phyloP scores from a whole-genome alignment of 2,888 invertebrate genomes.

The Cephonodes hylas region DNA sequence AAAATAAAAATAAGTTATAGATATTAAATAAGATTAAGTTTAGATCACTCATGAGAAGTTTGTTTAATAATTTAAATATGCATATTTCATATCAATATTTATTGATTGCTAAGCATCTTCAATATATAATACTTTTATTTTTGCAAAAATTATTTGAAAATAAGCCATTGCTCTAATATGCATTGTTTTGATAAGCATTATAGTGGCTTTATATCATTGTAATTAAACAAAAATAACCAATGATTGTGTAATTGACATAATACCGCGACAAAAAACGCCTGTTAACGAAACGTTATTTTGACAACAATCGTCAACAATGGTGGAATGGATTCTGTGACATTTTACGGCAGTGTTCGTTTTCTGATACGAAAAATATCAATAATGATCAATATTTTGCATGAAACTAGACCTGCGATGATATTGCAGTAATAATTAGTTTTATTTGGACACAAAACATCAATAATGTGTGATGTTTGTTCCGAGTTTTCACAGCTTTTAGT shows the following conservation, averaged over 20 bases:
- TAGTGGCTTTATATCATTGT: not conserved
- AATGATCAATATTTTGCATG: slow-evolving; percentile 68
- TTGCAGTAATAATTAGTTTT: slow-evolving; percentile 69
- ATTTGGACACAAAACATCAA: slow-evolving; percentile 77
- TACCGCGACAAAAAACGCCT: slow-evolving; percentile 14
- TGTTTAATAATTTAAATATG: too few relatives aligned
- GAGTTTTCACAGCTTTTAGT: slow-evolving; percentile 95
- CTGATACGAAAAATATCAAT: slow-evolving; percentile 76
- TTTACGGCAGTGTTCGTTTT: slow-evolving; percentile 73
- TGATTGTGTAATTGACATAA: not conserved
- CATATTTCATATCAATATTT: too few relatives aligned
- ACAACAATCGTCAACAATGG: slow-evolving; percentile 80
- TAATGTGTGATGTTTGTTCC: slow-evolving; percentile 95
- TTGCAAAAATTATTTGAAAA: too few relatives aligned
- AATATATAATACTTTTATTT: too few relatives aligned
- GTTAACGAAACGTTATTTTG: slow-evolving; percentile 67
- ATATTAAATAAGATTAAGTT: too few relatives aligned
- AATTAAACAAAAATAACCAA: not conserved
- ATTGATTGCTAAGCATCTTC: too few relatives aligned
- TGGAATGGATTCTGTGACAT: slow-evolving; percentile 77
- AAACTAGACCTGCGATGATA: slow-evolving; percentile 65
- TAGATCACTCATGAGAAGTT: too few relatives aligned
- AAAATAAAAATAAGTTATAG: not conserved
- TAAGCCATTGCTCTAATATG: not conserved
- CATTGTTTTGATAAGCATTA: not conserved